Evolutionary conservation across 1,140 invertebrate genomes (phyloP), one percentile per base, ranked within the genome.

Genomic region (Vanessa atalanta): DNA sequence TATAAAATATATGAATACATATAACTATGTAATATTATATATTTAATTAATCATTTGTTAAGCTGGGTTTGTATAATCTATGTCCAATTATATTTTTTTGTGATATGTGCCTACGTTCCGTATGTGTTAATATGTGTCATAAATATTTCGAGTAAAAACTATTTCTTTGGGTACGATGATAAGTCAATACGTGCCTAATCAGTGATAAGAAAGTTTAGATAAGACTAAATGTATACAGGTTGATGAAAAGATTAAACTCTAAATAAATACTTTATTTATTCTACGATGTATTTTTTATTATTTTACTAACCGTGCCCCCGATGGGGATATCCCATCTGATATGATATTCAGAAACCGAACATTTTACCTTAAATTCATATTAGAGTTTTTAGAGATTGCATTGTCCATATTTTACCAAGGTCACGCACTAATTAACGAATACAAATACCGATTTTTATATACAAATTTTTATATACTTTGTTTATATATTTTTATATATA

Each of bases 141-240:
- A 53, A 82, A 83, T 79, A 83, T 79, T 82, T 81, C 71, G 76
- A 84, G 77, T 73, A 80, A 71, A 84, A 84, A 85, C 80, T 81
- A 83, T 89, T 87, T 88, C 87, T 90, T 88, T 85, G 76, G 83
- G 75, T 83, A 68, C 70, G 68, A 77, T 73, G 88, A 88, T 88
- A 90, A 88, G 81, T 87, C 86, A 88, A 92, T 90, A 89, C 64
- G 63, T 64, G 71, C 76, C 86, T 92, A 90, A 90, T 92, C 89
- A 92, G 86, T 79, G 90, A 92, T 92, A 92, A 89, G 81, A 83
- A 65, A 75, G 66, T 78, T 73, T 76, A 81, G 88, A 89, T 91
- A 88, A 88, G 76, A 75, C 37, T 68, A 65, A 43, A 13, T 14
- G 47, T 37, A 66, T 85, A 90, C 74, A 91, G 83, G 84, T 7